Evolutionary conservation across 2,888 invertebrate species (phyloP).

Genomic region (Phrixothrix hirtus): DNA sequence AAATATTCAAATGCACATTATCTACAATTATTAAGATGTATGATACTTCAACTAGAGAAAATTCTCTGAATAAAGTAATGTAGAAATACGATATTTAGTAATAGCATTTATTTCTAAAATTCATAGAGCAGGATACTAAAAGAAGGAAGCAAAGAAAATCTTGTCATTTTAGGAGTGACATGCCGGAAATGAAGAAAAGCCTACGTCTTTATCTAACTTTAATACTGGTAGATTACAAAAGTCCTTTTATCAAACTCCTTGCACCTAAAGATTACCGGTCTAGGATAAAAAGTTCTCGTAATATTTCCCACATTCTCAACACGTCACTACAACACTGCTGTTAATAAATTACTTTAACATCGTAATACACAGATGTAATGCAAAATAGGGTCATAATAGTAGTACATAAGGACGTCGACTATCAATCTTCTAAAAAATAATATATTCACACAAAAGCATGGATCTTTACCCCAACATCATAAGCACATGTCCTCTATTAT

Average conservation of each 20-base stretch:
- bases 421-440: constrained; percentile 45
- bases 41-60: too few species aligned
- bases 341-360: constrained; percentile 26
- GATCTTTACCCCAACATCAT: constrained; percentile 32
- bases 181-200: constrained; percentile 24
- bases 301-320: constrained; percentile 15
- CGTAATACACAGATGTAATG: constrained; percentile 26
- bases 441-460: constrained; percentile 43
- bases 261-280: not conserved
- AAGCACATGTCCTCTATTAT: constrained; percentile 35
- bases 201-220: constrained; percentile 13
- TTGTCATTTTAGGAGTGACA: constrained; percentile 16
- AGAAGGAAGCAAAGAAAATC: constrained; percentile 1
- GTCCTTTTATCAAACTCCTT: constrained; percentile 16
- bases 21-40: too few species aligned
- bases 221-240: constrained; percentile 21
- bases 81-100: too few species aligned
- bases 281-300: constrained; percentile 11
- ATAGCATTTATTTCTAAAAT: too few species aligned
- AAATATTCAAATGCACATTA: not conserved
- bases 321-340: constrained; percentile 16
- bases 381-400: constrained; percentile 26
- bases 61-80: too few species aligned
- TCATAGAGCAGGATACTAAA: not conserved
- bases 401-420: constrained; percentile 41